Evolutionary conservation across 2,113 vertebrate species (phyloP).

Genomic region (Tragelaphus imberbis): DNA sequence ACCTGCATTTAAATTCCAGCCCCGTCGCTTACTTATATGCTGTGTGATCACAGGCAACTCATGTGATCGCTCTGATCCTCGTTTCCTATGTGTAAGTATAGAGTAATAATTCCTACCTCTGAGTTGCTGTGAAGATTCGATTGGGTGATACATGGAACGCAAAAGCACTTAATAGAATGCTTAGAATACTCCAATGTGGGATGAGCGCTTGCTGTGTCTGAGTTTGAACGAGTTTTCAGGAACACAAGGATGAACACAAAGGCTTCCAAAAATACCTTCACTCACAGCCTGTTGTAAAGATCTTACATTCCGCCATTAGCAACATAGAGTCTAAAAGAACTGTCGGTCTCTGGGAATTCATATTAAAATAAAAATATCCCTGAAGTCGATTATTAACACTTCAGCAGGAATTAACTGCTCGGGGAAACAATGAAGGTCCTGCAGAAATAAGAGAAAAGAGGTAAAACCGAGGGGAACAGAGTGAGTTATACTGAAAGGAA

Average conservation of each 20-base stretch:
- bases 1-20: not conserved
- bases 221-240: conserved; percentile 53
- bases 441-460: not conserved
- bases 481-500: not conserved
- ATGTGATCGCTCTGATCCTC: not conserved
- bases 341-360: not conserved
- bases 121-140: conserved; percentile 23
- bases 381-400: not conserved
- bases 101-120: conserved; percentile 9
- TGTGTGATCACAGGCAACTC: not conserved
- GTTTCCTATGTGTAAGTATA: not conserved
- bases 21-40: not conserved
- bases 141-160: not conserved
- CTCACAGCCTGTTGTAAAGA: not conserved
- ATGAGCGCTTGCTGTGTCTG: conserved; percentile 11
- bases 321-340: not conserved
- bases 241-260: conserved; percentile 29
- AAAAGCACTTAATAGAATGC: conserved; percentile 31
- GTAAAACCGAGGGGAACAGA: not conserved
- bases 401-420: not conserved
- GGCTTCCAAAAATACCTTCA: conserved; percentile 39
- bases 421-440: not conserved
- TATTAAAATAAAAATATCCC: conserved; percentile 20
- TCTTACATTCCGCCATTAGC: not conserved
- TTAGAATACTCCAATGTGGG: conserved; percentile 32